These are phyloP conservation scores for Liopterus haemorrhoidalis DNA, from an alignment of 2,888 invertebrate genomes.

Conservation along the genomic window DNA sequence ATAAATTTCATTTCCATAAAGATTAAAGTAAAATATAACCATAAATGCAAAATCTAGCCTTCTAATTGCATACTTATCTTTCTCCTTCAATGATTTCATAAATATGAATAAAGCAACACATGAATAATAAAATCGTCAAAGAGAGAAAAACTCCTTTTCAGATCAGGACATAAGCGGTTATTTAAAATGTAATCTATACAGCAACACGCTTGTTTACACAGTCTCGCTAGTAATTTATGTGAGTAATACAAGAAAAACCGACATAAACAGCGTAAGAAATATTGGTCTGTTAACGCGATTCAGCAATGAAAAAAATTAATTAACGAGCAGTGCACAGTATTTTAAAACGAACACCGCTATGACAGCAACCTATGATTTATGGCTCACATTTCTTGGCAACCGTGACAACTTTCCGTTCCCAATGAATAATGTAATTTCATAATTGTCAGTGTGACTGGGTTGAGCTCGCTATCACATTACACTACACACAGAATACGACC, in stretches of 20 bases:
- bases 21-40: no score
- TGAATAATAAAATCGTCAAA: no score
- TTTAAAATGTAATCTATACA: conserved; percentile 22
- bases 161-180: no score
- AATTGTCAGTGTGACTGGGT: conserved; percentile 40
- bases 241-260: conserved; percentile 24
- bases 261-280: conserved; percentile 25
- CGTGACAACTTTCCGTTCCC: conserved; percentile 41
- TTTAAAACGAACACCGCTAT: conserved; percentile 19
- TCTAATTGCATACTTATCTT: no score
- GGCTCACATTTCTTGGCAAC: conserved; percentile 33
- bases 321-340: conserved; percentile 22
- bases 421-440: conserved; percentile 46
- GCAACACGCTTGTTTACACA: conserved; percentile 22
- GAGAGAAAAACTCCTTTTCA: no score
- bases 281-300: conserved; percentile 24
- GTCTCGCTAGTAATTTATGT: conserved; percentile 20
- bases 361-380: conserved; percentile 21
- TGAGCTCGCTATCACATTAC: conserved; percentile 37
- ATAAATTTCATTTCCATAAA: no score
- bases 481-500: conserved; percentile 39
- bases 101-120: no score
- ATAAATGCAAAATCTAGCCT: no score
- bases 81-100: no score
- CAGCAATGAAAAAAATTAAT: conserved; percentile 21